Evolutionary conservation across 2,888 invertebrate species (phyloP).

Genomic region (Cordilura impudica): DNA sequence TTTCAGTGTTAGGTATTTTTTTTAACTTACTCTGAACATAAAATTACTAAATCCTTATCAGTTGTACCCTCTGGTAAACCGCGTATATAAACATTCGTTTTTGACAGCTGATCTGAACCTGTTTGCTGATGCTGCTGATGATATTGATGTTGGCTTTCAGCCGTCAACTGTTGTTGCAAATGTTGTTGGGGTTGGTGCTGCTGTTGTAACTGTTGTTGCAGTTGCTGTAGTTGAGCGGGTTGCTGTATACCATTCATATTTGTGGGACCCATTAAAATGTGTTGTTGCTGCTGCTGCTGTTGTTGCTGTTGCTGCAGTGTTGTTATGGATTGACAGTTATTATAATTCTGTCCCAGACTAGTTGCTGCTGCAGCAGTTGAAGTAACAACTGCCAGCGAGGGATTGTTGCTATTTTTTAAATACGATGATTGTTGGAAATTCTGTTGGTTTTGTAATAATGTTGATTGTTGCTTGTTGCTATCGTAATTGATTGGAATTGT

Average conservation of each 20-base stretch:
- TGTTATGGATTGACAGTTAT: conserved; percentile 2
- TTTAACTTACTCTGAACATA: conserved; percentile 98
- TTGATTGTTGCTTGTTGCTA: conserved; percentile 36
- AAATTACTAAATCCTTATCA: conserved; percentile 96
- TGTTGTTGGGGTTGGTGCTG: conserved; percentile 51
- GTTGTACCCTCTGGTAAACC: conserved; percentile 96
- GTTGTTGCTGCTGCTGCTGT: conserved; percentile 26
- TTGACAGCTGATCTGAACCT: conserved; percentile 89
- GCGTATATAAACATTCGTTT: conserved; percentile 98
- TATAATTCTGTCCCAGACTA: background rate
- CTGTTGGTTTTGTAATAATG: conserved; percentile 47
- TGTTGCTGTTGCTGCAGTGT: conserved; percentile 19
- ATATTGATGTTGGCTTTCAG: conserved; percentile 47
- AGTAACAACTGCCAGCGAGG: conserved; percentile 33
- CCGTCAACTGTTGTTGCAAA: conserved; percentile 44
- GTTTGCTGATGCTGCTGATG: conserved; percentile 74
- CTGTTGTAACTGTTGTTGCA: conserved; percentile 46
- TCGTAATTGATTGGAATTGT: conserved; percentile 44
- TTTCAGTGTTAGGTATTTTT: too few relatives aligned
- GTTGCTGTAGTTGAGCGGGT: conserved; percentile 58
- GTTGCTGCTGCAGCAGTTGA: conserved; percentile 44
- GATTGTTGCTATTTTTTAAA: conserved; percentile 38
- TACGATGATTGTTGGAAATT: conserved; percentile 50
- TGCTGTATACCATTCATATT: conserved; percentile 60
- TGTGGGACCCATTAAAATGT: conserved; percentile 57